Evolutionary conservation across 2,797 vertebrate genomes (phyloP), one percentile per base, ranked within the genome.

Genomic region (Holocentrus rufus): DNA sequence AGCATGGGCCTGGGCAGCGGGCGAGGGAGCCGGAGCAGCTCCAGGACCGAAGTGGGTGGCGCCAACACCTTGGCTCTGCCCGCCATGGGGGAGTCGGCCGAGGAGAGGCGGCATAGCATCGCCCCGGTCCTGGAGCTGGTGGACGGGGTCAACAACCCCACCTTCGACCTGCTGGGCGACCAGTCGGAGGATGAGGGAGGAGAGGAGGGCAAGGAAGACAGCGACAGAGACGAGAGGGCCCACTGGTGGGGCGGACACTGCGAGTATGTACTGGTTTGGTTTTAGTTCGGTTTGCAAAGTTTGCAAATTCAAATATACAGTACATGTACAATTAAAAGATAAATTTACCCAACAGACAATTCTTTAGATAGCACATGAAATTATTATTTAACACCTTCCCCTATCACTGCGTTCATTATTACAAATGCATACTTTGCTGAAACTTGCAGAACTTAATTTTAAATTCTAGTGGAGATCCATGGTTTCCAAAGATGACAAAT

Each of bases 61-160:
- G 65, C 88, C 0, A 95, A 95, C 87, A 94, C 93, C 55, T 76
- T 95, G 80, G 87, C 94, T 1, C 90, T 95, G 55, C 94, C 95
- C 0, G 73, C 83, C 36, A 73, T 87, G 79, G 83, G 86, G 3
- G 93, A 93, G 8, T 88, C 92, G 0, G 85, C 54, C 0, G 90
- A 94, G 54, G 94, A 94, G 77, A 91, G 94, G 67, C 87, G 93
- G 30, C 94, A 94, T 90, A 95, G 94, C 89, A 96, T 96, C 2
- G 95, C 94, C 20, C 94, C 95, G 0, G 95, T 95, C 42, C 92
- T 95, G 79, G 95, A 96, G 88, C 87, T 95, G 75, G 92, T 95
- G 61, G 94, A 95, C 11, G 90, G 93, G 0, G 93, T 94, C 22
- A 92, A 83, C 70, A 87, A 83, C 65, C 85, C 94, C 27, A 91